These are phyloP conservation scores for Amphibalanus amphitrite DNA, from an alignment of 1,140 invertebrate species.

Conservation along the genomic window DNA sequence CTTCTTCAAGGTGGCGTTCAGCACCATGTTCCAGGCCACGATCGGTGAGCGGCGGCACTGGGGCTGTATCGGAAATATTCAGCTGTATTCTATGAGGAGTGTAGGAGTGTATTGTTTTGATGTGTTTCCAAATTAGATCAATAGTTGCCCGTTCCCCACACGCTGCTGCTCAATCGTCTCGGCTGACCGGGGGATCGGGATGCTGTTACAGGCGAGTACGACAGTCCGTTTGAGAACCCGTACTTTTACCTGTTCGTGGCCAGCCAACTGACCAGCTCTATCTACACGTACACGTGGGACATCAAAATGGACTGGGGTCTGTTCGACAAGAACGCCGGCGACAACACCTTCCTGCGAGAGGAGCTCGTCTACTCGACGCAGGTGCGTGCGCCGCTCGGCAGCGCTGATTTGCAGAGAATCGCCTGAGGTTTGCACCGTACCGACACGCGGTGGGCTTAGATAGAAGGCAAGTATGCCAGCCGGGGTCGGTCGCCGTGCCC, in stretches of 20 bases:
- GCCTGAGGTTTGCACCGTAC: conserved; percentile 18
- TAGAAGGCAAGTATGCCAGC: too few species aligned
- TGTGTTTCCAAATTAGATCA: too few species aligned
- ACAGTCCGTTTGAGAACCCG: conserved; percentile 39
- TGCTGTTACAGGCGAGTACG: conserved; percentile 37
- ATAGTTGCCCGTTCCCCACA: too few species aligned
- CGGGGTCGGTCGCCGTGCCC: too few species aligned
- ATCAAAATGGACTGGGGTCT: conserved; percentile 98
- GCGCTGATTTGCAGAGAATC: not conserved
- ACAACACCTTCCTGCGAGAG: conserved; percentile 49
- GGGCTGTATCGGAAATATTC: too few species aligned
- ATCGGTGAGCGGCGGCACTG: conserved; percentile 32
- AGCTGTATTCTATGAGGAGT: too few species aligned
- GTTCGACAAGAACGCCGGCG: conserved; percentile 66
- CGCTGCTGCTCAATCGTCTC: too few species aligned
- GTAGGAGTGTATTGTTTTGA: too few species aligned
- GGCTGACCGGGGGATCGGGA: too few species aligned
- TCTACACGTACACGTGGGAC: conserved; percentile 85
- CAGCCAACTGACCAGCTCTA: conserved; percentile 53
- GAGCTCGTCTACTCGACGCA: conserved; percentile 42
- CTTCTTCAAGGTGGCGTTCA: conserved; percentile 82
- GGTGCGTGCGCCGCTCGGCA: conserved; percentile 5
- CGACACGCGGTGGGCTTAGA: too few species aligned
- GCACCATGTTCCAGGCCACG: conserved; percentile 35
- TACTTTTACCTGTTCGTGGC: conserved; percentile 65